phyloP scores from a whole-genome alignment of 1,140 invertebrate species.

The Meloidogyne exigua region DNA sequence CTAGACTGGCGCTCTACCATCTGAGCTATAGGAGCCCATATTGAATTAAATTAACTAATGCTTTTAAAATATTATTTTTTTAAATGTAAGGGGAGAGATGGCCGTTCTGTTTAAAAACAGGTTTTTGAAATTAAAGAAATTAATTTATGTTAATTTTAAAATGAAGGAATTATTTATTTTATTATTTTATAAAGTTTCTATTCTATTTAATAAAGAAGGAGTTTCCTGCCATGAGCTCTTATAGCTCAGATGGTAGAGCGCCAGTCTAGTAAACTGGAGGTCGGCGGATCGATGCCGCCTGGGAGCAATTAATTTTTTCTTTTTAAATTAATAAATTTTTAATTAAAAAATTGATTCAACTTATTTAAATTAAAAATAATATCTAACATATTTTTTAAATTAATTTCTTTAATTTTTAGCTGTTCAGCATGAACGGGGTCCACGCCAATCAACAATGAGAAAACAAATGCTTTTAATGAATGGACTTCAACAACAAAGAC shows the following conservation, averaged over 20 bases:
- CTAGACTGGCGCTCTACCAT: constrained; percentile 58
- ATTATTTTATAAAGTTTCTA: not conserved
- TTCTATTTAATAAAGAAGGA: not conserved
- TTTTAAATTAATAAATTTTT: not conserved
- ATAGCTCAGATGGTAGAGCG: constrained; percentile 46
- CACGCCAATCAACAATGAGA: constrained; percentile 39
- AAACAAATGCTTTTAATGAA: constrained; percentile 45
- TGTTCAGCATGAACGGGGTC: constrained; percentile 38
- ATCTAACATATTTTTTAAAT: too few species aligned
- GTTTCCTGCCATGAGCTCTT: not conserved
- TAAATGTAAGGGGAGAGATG: not conserved
- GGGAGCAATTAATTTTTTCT: constrained; percentile 44
- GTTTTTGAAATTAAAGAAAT: not conserved
- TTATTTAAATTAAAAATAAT: not conserved
- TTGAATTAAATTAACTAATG: not conserved
- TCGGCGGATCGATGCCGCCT: constrained; percentile 59
- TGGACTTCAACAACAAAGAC: constrained; percentile 21
- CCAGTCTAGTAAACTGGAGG: constrained; percentile 62
- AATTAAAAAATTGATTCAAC: too few species aligned
- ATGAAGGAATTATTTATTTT: not conserved
- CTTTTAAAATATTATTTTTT: not conserved
- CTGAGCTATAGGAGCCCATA: constrained; percentile 16
- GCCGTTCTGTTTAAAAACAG: not conserved
- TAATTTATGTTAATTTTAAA: not conserved
- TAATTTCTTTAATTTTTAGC: constrained; percentile 4